Evolutionary conservation across 2,888 invertebrate genomes (phyloP), one percentile per base, ranked within the genome.

Genomic region (Phyllotreta striolata): DNA sequence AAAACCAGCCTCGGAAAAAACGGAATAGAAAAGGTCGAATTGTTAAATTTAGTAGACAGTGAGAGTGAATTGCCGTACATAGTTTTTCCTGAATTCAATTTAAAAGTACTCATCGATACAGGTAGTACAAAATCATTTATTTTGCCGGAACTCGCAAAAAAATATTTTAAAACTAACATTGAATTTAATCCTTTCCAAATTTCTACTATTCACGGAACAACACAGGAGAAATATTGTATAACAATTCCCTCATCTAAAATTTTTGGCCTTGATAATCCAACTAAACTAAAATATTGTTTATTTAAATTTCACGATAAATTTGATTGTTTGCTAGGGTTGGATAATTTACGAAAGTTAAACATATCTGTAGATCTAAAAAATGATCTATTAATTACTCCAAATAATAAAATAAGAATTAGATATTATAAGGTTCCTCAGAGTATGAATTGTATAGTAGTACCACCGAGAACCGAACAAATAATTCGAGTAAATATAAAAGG

Each of bases 41-140:
- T 24, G 4, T 24, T 24, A 24, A 24, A 24, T 4, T 4, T 24
- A 24, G 4, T 4, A 24, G 24, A 24, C 4, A 24, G 4, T 24
- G 24, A 24, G 24, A 73, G 72, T 55, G 40, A 41, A 46, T 43
- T 56, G 9, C 44, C 54, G 3, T 61, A 61, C 12, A 61, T 61
- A 13, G 34, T 54, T 14, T 55, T 61, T 41, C 55, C 55, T 3
- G 62, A 62, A 62, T 12, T 38, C 38, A 46, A 37, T 44, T 6
- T 46, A 8, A 62, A 54, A 54, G 35, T 55, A 39, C 37, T 62
- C 12, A 44, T 43, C 46, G 55, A 62, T 56, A 43, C 41, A 7
- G 62, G 62, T 46, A 44, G 55, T 3, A 55, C 55, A 38, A 55
- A 38, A 62, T 62, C 55, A 1, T 62, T 62, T 35, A 62, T 62